Evolutionary conservation across 2,888 invertebrate species (phyloP).

Genomic region (Ditula angustiorana): DNA sequence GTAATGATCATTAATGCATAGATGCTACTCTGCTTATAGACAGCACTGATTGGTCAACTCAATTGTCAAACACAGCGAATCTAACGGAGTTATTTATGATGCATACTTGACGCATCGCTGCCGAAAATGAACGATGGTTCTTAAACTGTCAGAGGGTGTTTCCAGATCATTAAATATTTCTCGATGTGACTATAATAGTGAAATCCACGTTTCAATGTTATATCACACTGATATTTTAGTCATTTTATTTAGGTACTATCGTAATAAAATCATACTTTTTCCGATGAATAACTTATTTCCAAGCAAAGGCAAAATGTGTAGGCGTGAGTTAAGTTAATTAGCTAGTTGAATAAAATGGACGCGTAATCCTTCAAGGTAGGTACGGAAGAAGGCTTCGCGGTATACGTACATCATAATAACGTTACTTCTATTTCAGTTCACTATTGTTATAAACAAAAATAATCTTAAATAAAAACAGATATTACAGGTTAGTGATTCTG

Average conservation of each 20-base stretch:
- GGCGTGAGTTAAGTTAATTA: constrained; percentile 1
- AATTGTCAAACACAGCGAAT: neutral
- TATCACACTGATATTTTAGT: no score
- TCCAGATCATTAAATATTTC: no score
- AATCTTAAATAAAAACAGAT: no score
- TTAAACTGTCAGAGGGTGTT: neutral
- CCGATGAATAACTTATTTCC: neutral
- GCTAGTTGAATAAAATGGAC: neutral
- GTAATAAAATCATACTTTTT: neutral
- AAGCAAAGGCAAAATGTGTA: neutral
- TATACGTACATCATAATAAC: neutral
- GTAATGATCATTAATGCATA: no score
- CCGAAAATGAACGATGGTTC: no score
- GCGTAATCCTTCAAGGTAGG: neutral
- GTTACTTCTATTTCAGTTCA: neutral
- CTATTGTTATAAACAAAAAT: no score
- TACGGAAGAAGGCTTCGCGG: neutral
- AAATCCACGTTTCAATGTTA: no score
- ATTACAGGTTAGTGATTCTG: no score
- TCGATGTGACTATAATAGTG: no score
- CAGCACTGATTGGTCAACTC: neutral
- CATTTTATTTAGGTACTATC: no score
- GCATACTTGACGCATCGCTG: neutral
- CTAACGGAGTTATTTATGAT: neutral
- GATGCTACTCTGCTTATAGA: neutral